Evolutionary conservation across 35 echinoderm and acorn worm species (phyloP).

Genomic region (Diadema setosum): DNA sequence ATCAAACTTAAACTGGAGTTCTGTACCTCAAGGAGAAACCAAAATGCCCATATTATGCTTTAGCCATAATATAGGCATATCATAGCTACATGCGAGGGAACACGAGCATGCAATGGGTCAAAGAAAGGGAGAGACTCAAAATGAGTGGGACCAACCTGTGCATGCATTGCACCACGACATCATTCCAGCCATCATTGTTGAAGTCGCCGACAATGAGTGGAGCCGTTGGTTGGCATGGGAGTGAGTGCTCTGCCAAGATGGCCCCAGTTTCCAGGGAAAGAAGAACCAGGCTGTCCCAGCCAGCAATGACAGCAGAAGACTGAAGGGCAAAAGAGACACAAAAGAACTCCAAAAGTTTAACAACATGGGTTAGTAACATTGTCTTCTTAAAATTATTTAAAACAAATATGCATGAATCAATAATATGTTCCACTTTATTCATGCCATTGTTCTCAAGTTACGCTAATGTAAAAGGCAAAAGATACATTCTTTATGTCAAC

Average conservation of each 20-base stretch:
- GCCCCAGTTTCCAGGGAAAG: constrained; percentile 59
- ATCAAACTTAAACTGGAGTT: too few relatives aligned
- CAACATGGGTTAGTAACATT: not conserved
- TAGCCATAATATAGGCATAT: too few relatives aligned
- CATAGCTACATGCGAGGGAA: too few relatives aligned
- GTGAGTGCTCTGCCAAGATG: constrained; percentile 52
- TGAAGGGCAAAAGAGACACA: not conserved
- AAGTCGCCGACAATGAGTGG: constrained; percentile 70
- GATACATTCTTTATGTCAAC: too few relatives aligned
- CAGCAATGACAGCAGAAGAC: constrained; percentile 40
- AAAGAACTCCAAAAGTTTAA: not conserved
- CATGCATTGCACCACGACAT: constrained; percentile 58
- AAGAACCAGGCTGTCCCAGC: constrained; percentile 59
- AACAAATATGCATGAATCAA: not conserved
- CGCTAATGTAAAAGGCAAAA: too few relatives aligned
- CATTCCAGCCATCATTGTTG: constrained; percentile 72
- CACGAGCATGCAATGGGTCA: too few relatives aligned
- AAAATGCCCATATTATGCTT: too few relatives aligned
- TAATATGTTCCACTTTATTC: not conserved
- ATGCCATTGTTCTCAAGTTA: too few relatives aligned
- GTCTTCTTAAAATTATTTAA: not conserved
- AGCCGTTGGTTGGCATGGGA: constrained; percentile 78
- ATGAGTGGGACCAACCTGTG: constrained; percentile 23
- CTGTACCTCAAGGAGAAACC: too few relatives aligned
- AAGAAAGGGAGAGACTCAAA: too few relatives aligned